Evolutionary conservation across 2,888 invertebrate genomes (phyloP).

Genomic region (Chelonus formosanus): DNA sequence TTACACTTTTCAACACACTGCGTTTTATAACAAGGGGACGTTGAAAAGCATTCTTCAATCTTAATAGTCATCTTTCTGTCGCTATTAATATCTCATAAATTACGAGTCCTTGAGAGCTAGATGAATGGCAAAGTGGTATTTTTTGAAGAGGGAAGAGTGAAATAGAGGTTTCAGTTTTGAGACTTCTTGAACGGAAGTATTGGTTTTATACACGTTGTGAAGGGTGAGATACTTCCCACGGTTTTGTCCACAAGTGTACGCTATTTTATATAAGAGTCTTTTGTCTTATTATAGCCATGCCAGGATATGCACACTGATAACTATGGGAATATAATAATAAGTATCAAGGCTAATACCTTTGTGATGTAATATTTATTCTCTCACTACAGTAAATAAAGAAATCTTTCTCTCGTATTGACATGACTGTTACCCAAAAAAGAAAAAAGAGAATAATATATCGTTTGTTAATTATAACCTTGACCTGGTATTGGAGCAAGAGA

Average conservation of each 20-base stretch:
- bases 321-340: constrained; percentile 16
- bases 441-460: background rate
- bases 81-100: constrained; percentile 19
- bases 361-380: no score
- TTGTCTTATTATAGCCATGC: constrained; percentile 14
- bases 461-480: constrained; percentile 20
- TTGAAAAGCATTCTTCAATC: background rate
- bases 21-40: background rate
- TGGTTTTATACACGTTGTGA: constrained; percentile 12
- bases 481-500: constrained; percentile 9
- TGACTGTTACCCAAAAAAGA: background rate
- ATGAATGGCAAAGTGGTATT: no score
- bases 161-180: background rate
- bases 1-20: constrained; percentile 1
- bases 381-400: no score
- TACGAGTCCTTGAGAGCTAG: background rate
- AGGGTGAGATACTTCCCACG: constrained; percentile 28
- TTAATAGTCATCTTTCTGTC: constrained; percentile 8
- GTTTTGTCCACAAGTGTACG: constrained; percentile 8
- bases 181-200: constrained; percentile 13
- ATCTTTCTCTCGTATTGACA: background rate
- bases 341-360: background rate
- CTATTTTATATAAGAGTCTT: constrained; percentile 16
- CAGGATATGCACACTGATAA: constrained; percentile 11
- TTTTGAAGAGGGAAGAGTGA: background rate